Conservation (phyloP, 2,797 vertebrate genomes). For the Lutjanus argentimaculatus region DNA sequence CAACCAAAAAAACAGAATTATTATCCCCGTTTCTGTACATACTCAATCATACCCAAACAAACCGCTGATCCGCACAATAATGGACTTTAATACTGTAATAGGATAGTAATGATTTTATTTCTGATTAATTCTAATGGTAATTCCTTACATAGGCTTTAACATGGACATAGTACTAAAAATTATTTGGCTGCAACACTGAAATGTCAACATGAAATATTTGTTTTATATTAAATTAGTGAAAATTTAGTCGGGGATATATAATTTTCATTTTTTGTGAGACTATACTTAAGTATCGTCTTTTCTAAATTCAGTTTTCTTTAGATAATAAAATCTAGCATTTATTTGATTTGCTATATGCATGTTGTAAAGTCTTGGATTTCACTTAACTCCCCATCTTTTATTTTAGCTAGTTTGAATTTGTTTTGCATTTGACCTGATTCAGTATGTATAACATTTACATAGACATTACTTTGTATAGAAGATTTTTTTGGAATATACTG, state of each 20-base stretch:
- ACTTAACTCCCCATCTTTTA: constrained; percentile 13
- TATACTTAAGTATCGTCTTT: not conserved
- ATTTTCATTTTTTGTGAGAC: constrained; percentile 5
- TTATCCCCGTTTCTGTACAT: not conserved
- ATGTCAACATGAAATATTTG: not conserved
- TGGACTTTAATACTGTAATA: not conserved
- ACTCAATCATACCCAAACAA: constrained; percentile 9
- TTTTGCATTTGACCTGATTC: constrained; percentile 45
- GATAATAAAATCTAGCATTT: constrained; percentile 1
- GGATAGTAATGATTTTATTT: not conserved
- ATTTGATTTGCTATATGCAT: constrained; percentile 37
- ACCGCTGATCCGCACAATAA: not conserved
- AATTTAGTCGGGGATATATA: not conserved
- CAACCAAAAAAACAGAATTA: constrained; percentile 63
- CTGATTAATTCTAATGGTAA: not conserved
- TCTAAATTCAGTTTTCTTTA: constrained; percentile 6
- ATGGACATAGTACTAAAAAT: not conserved
- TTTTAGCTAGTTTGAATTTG: constrained; percentile 16
- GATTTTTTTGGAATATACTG: constrained; percentile 50
- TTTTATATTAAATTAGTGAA: constrained; percentile 15
- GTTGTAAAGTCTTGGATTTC: constrained; percentile 24
- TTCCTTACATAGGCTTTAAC: not conserved
- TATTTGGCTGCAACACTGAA: constrained; percentile 6
- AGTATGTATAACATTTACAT: constrained; percentile 35
- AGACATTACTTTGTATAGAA: constrained; percentile 62